Percentiles rank a stretch among this genome's conserved stretches.
These are phyloP conservation scores for Cataglyphis cursor DNA, from an alignment of 2,888 invertebrate species.

Conservation along the genomic window DNA sequence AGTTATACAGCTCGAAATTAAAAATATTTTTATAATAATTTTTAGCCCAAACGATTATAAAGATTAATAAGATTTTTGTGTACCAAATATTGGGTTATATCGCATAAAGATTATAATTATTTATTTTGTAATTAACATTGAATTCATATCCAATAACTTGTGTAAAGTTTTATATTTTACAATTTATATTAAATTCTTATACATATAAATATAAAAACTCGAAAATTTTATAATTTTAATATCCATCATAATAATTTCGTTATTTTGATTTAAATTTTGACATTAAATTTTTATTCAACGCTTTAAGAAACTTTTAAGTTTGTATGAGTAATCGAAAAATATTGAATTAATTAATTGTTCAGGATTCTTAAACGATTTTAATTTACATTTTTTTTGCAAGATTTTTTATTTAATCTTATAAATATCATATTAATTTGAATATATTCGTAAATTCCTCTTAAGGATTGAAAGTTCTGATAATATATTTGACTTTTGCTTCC, in stretches of 20 bases:
- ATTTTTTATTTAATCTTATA: no score
- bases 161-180: neutral
- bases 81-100: no score
- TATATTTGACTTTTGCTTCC: neutral
- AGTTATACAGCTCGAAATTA: no score
- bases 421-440: neutral
- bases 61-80: no score
- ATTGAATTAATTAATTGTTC: no score
- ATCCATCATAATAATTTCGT: neutral
- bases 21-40: neutral
- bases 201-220: no score
- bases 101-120: neutral
- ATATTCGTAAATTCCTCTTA: neutral
- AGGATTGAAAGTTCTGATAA: neutral
- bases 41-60: neutral
- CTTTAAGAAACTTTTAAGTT: no score
- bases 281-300: neutral
- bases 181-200: neutral
- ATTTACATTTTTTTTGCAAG: no score
- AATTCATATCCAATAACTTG: no score
- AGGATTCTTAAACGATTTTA: no score
- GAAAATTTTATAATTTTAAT: neutral
- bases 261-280: neutral
- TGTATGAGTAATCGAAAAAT: no score
- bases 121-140: neutral